Base-by-base conservation (phyloP, 1,140 invertebrate species). In the Pantala flavescens region DNA sequence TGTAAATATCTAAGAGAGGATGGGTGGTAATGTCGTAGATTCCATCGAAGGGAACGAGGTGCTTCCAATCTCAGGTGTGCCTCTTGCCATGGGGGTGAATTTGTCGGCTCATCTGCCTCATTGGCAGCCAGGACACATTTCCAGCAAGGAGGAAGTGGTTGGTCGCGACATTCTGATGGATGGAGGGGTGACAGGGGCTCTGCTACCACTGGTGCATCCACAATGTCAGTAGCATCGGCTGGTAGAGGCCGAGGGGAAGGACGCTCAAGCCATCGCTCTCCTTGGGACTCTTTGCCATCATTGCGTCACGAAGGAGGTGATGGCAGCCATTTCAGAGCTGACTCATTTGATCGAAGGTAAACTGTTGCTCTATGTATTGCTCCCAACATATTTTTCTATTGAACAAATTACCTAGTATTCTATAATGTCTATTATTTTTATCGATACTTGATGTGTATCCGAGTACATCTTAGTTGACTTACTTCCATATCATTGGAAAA, bases 111-210 rank as follows among this genome's bases (percentile, higher is more conserved):
- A 16, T 63, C 49, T 63, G 14, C 49, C 49, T 63, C 49, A 63
- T 63, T 63, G 49, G 49, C 49, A 5, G 49, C 49, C 14, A 63
- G 49, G n/a, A 21, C 49, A 63, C 49, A 63, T 21, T 63, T 63
- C 49, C 49, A 63, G 49, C 49, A 63, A 63, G n/a, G 49, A 16
- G n/a, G 92, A 23, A 90, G 90, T 74, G 91, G 93, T 78, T 93
- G 92, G 92, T 93, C 93, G 82, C 88, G 92, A 12, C 92, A 93
- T 82, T 93, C 91, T 24, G 92, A 93, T 79, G 92, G 92, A 23
- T 93, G 92, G 92, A 88, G 91, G 77, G 92, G 91, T 0, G 91
- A 90, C 42, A 90, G 88, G 74, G 88, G 89, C 73, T 90, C 89
- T 12, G 86, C 84, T 76, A 80, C 82, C 49, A 63, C 49, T 63